Conservation (phyloP, 2,797 vertebrate genomes). For the Pteropus rufus region DNA sequence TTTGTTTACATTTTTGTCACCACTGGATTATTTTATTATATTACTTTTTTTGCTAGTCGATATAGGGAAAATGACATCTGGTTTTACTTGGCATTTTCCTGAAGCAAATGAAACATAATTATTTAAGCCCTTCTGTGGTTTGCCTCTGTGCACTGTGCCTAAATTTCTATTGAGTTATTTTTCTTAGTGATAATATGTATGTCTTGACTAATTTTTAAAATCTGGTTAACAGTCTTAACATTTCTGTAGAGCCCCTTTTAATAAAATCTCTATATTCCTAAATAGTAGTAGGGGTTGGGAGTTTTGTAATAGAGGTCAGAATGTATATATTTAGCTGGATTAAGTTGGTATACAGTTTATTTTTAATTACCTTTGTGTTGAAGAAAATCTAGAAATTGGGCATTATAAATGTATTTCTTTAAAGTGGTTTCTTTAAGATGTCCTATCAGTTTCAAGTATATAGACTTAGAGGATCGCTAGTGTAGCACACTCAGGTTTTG, state of each 20-base stretch:
- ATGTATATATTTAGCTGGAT: background rate
- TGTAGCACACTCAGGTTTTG: background rate
- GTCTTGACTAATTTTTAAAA: constrained; percentile 22
- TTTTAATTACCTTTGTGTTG: background rate
- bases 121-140: background rate
- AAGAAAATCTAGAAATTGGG: background rate
- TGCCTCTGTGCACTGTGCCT: background rate
- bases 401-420: background rate
- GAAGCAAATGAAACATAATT: background rate
- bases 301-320: constrained; percentile 1
- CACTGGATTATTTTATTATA: background rate
- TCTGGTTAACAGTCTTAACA: background rate
- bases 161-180: background rate
- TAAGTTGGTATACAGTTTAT: background rate
- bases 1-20: background rate
- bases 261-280: background rate
- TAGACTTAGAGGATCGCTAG: background rate
- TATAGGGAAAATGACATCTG: background rate
- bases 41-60: background rate
- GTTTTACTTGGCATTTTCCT: constrained; percentile 29
- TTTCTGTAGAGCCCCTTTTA: background rate
- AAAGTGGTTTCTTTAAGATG: background rate
- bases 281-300: background rate
- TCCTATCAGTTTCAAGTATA: background rate
- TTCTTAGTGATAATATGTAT: background rate